Percentiles rank a stretch among this genome's conserved stretches.
These are phyloP conservation scores for Pseudococcus longispinus DNA, from an alignment of 2,888 invertebrate genomes.

Conservation along the genomic window DNA sequence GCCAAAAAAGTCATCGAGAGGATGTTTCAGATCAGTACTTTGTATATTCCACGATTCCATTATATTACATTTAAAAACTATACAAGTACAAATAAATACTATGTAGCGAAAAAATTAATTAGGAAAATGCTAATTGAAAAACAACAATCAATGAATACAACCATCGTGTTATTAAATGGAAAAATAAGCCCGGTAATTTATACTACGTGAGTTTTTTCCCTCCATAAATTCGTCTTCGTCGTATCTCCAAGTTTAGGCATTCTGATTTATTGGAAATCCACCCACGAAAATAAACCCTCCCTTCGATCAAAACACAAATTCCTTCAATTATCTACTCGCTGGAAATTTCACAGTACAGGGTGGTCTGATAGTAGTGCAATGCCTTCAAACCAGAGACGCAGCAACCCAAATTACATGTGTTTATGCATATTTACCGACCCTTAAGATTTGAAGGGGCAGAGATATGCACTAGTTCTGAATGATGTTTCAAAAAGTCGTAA, in stretches of 20 bases:
- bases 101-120: conserved; percentile 42
- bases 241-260: not conserved
- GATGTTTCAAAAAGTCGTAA: too few relatives aligned
- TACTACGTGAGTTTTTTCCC: not conserved
- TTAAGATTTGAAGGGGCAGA: too few relatives aligned
- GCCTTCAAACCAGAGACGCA: too few relatives aligned
- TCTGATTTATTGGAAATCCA: too few relatives aligned
- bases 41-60: conserved; percentile 27
- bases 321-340: too few relatives aligned
- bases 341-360: too few relatives aligned
- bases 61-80: conserved; percentile 37
- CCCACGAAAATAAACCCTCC: too few relatives aligned
- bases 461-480: too few relatives aligned
- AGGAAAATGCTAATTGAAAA: conserved; percentile 1
- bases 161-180: not conserved
- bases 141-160: not conserved
- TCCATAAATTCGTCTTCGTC: not conserved
- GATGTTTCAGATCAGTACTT: not conserved
- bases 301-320: too few relatives aligned
- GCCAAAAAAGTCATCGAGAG: not conserved
- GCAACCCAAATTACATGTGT: too few relatives aligned
- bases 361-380: too few relatives aligned
- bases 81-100: conserved; percentile 42
- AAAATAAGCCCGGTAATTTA: not conserved
- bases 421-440: too few relatives aligned